Evolutionary conservation across 2,888 invertebrate species (phyloP).

Genomic region (Brachypterus glaber): DNA sequence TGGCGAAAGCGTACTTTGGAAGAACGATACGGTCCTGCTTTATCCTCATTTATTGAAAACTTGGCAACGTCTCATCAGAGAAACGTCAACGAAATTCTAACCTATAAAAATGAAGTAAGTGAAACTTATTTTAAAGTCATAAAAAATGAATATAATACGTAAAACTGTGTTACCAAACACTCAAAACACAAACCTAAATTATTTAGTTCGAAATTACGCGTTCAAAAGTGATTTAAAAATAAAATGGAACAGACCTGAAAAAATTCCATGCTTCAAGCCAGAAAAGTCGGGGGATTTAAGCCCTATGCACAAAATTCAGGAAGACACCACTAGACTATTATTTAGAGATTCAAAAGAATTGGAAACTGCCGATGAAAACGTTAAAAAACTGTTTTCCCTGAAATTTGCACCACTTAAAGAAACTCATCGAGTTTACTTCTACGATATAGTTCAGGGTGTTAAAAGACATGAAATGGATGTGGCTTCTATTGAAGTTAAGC

Average conservation of each 20-base stretch:
- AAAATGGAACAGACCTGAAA: slow-evolving; percentile 67
- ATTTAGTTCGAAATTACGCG: slow-evolving; percentile 36
- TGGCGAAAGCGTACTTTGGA: too few species aligned
- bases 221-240: slow-evolving; percentile 65
- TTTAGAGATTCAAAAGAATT: slow-evolving; percentile 58
- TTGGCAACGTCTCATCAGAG: too few species aligned
- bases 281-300: slow-evolving; percentile 63
- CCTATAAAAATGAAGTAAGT: too few species aligned
- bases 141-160: too few species aligned
- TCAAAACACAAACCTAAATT: background rate
- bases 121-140: too few species aligned
- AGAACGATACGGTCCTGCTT: too few species aligned
- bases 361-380: slow-evolving; percentile 58
- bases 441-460: slow-evolving; percentile 52
- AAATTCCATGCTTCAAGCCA: slow-evolving; percentile 54
- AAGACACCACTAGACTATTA: slow-evolving; percentile 42
- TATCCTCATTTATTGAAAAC: too few species aligned
- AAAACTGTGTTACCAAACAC: too few species aligned
- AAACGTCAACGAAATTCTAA: too few species aligned
- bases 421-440: slow-evolving; percentile 42
- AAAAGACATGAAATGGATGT: slow-evolving; percentile 60
- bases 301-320: slow-evolving; percentile 45
- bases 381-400: slow-evolving; percentile 62
- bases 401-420: slow-evolving; percentile 54
- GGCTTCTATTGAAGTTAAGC: slow-evolving; percentile 59